phyloP scores from a whole-genome alignment of 92 coral and sea anemone species.

The Desmophyllum pertusum region DNA sequence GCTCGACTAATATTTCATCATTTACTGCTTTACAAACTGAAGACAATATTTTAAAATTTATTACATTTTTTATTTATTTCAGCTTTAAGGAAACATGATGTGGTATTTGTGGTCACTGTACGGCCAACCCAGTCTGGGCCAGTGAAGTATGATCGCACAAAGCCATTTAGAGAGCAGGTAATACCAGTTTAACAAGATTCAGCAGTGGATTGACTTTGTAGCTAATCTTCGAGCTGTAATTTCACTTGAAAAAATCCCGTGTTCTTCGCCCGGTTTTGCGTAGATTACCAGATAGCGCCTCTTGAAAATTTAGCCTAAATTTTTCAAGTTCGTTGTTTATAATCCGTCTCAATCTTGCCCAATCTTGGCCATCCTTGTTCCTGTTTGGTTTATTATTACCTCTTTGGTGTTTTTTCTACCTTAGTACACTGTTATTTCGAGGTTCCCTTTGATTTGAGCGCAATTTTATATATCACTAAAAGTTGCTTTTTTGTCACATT shows the following conservation, averaged over 20 bases:
- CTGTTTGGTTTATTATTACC: too few relatives aligned
- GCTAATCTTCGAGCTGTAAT: not conserved
- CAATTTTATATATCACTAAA: too few relatives aligned
- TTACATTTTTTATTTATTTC: not conserved
- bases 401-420: too few relatives aligned
- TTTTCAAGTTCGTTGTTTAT: too few relatives aligned
- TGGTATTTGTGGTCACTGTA: conserved; percentile 86
- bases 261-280: not conserved
- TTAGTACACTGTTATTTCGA: too few relatives aligned
- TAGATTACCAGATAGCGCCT: not conserved
- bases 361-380: too few relatives aligned
- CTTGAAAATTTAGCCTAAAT: too few relatives aligned
- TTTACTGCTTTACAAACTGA: not conserved
- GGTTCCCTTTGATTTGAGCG: too few relatives aligned
- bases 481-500: too few relatives aligned
- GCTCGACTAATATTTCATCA: not conserved
- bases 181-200: not conserved
- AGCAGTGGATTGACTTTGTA: not conserved
- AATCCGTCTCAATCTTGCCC: too few relatives aligned
- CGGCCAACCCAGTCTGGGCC: conserved; percentile 81
- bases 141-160: conserved; percentile 79
- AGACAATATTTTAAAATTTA: not conserved
- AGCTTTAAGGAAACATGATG: conserved; percentile 93
- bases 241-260: not conserved
- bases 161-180: conserved; percentile 96